Base-by-base conservation (phyloP, 2,113 vertebrate genomes). In the human region DNA sequence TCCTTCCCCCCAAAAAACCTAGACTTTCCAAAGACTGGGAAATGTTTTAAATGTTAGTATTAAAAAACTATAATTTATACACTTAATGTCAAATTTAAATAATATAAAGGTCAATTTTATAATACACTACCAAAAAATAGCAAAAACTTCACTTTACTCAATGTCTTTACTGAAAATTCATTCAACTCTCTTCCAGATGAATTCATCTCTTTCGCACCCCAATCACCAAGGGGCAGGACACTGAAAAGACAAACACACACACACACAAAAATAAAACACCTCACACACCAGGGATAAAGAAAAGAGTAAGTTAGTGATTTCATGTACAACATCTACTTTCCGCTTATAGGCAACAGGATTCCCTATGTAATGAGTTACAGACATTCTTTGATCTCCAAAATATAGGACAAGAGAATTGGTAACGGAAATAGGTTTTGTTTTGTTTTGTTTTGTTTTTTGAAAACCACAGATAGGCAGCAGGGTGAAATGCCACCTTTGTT, bases 301-400 rank as follows among this genome's bases (percentile, higher is more conserved):
- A 68, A 48, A 75, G 2, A 59, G 11, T 35, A 50, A 43, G 18
- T 66, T 57, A 79, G 38, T 78, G 45, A 78, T 76, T 84, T 45
- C 45, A 50, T 17, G 5, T 17, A 43, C 13, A 82, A 81, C 35
- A 23, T 6, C 43, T 82, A 73, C 61, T 75, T 87, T 83, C 66
- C 59, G 43, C 48, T 73, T 43, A 75, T 18, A 57, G 48, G 50
- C 3, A 85, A 82, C 20, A 94, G 52, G 52, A 57, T 80, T 91
- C 73, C 78, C 80, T 88, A 35, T 1, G 4, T 48, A 82, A 75
- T 94, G 16, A 94, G 32, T 72, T 90, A 59, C 20, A 48, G 89
- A 73, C n/a, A 79, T 61, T 92, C 73, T 57, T 3, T 86, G 78
- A 80, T 73, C 38, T 90, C 81, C 32, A 94, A 94, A 92, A 95